Conservation (phyloP, 2,797 vertebrate species). For the Oryzias dopingdopingensis region DNA sequence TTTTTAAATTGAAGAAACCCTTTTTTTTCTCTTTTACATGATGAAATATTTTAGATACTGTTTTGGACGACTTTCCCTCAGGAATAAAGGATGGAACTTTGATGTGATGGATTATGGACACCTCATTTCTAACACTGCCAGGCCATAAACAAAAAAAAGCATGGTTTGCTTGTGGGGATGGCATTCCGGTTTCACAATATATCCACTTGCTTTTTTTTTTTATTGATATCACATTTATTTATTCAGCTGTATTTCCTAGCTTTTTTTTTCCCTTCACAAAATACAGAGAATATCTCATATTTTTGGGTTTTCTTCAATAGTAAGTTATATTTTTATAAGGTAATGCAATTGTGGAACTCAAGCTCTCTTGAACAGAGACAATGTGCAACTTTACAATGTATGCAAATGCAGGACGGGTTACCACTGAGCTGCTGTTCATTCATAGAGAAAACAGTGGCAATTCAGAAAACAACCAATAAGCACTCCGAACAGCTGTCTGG, state of each 20-base stretch:
- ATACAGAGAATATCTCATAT: constrained; percentile 56
- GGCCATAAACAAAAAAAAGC: constrained; percentile 59
- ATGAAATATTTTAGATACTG: constrained; percentile 65
- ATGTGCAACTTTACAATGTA: constrained; percentile 69
- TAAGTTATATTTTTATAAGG: constrained; percentile 77
- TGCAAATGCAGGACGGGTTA: constrained; percentile 65
- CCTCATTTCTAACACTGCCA: constrained; percentile 69
- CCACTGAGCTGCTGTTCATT: constrained; percentile 58
- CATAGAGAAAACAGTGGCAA: constrained; percentile 48
- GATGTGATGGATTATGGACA: constrained; percentile 43
- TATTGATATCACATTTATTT: constrained; percentile 76
- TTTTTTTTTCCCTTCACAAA: constrained; percentile 54
- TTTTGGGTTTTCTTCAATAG: constrained; percentile 68
- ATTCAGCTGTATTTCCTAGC: constrained; percentile 74
- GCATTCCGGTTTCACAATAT: constrained; percentile 56
- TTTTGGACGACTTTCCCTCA: constrained; percentile 58
- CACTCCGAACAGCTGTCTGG: constrained; percentile 50
- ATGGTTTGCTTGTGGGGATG: constrained; percentile 63
- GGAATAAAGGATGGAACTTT: constrained; percentile 49
- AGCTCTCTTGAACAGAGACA: constrained; percentile 53
- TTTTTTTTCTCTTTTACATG: constrained; percentile 39
- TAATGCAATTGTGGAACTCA: constrained; percentile 49
- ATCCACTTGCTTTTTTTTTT: constrained; percentile 61
- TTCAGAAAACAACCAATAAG: constrained; percentile 58
- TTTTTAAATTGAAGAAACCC: constrained; percentile 48